These are phyloP conservation scores for Alectura lathami DNA, from an alignment of 2,113 vertebrate species.

Conservation along the genomic window DNA sequence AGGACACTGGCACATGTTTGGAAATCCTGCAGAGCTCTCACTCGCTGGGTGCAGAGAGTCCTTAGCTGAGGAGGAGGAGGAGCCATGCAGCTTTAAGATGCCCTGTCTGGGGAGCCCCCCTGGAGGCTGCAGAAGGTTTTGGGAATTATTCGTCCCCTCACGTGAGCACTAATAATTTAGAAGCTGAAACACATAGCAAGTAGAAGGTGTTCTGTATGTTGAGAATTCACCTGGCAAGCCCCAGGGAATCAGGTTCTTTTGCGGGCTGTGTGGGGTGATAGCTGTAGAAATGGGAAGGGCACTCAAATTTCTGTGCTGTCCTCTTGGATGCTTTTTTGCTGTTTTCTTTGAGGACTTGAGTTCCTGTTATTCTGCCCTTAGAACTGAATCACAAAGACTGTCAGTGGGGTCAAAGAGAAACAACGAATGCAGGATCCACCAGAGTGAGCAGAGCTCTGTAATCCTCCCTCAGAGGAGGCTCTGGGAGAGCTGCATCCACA, in stretches of 20 bases:
- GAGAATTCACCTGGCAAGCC: neutral
- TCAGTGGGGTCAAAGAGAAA: neutral
- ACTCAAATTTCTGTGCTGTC: neutral
- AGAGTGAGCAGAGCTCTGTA: accelerated
- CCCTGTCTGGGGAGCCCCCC: neutral
- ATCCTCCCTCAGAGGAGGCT: neutral
- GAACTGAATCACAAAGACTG: neutral
- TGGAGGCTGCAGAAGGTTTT: neutral
- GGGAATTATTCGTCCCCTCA: neutral
- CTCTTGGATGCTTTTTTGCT: neutral
- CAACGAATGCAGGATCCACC: neutral
- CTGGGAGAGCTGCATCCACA: accelerated
- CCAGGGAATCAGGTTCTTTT: accelerated
- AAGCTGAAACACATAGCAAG: neutral
- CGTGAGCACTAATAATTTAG: neutral
- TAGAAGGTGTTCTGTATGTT: neutral
- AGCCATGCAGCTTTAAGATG: neutral
- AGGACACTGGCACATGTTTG: neutral
- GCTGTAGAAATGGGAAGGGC: neutral
- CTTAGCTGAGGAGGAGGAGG: neutral
- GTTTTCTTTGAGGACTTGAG: neutral
- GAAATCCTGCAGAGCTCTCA: neutral
- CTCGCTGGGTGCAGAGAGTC: neutral
- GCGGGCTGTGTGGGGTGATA: neutral
- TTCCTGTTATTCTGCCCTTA: neutral